Conservation (phyloP, 2,113 vertebrate species). For the Phasianus colchicus region DNA sequence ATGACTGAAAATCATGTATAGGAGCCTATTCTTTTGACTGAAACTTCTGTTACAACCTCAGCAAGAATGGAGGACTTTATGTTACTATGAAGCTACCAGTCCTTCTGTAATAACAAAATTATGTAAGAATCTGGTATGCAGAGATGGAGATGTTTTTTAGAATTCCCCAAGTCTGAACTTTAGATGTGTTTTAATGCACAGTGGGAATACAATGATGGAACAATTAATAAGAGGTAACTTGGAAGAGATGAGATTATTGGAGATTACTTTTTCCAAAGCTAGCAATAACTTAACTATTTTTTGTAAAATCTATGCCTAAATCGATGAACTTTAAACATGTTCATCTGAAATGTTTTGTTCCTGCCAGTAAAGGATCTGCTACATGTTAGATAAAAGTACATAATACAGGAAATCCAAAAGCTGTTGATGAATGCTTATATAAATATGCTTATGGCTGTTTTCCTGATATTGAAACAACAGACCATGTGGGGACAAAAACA, state of each 20-base stretch:
- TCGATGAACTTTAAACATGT: neutral
- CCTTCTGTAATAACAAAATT: neutral
- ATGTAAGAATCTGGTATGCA: neutral
- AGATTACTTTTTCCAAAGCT: neutral
- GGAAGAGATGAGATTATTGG: neutral
- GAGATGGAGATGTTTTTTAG: neutral
- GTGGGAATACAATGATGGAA: neutral
- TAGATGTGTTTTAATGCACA: neutral
- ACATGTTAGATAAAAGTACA: neutral
- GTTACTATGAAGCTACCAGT: neutral
- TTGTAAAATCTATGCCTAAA: neutral
- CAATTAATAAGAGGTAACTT: neutral
- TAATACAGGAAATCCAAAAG: neutral
- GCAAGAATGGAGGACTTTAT: neutral
- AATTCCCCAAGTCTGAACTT: neutral
- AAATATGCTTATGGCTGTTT: neutral
- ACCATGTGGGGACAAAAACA: neutral
- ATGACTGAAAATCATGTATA: neutral
- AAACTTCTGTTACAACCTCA: neutral
- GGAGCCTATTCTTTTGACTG: neutral
- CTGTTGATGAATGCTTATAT: neutral
- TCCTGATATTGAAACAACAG: neutral
- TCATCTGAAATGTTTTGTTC: neutral
- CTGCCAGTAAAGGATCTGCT: neutral
- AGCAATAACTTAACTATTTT: neutral